A percentile compares a stretch with the other conserved stretches of the same genome.
phyloP scores from a whole-genome alignment of 2,797 vertebrate genomes.

The Pitangus sulphuratus region DNA sequence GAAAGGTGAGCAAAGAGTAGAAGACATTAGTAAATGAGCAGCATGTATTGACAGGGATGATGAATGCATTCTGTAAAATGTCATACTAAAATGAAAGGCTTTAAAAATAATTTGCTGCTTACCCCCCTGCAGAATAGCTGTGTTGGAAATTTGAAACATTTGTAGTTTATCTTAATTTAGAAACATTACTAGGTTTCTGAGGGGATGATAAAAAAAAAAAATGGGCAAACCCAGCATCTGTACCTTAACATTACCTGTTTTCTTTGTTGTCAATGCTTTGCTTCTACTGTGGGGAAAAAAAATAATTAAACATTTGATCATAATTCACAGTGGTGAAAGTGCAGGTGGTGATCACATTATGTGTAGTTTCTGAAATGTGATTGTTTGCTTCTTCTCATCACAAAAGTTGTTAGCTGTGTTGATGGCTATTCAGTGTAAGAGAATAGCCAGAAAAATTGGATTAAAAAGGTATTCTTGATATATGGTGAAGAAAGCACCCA shows the following conservation, averaged over 20 bases:
- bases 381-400: neutral
- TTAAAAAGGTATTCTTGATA: neutral
- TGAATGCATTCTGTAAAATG: slow-evolving; percentile 24
- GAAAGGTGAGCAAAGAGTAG: slow-evolving; percentile 73
- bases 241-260: neutral
- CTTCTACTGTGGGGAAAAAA: neutral
- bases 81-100: slow-evolving; percentile 41
- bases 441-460: neutral
- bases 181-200: slow-evolving; percentile 11
- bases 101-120: slow-evolving; percentile 48
- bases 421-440: neutral
- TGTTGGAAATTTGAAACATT: slow-evolving; percentile 12
- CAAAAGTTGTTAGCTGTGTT: neutral
- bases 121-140: slow-evolving; percentile 25
- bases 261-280: neutral
- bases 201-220: neutral
- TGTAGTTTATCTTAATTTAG: slow-evolving; percentile 46
- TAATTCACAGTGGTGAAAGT: neutral
- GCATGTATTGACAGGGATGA: neutral
- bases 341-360: neutral
- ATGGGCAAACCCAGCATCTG: neutral
- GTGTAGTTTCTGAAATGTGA: neutral
- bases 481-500: neutral
- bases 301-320: neutral
- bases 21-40: slow-evolving; percentile 56